Evolutionary conservation across 2,113 vertebrate genomes (phyloP), one percentile per base, ranked within the genome.

Genomic region (Strigops habroptila): DNA sequence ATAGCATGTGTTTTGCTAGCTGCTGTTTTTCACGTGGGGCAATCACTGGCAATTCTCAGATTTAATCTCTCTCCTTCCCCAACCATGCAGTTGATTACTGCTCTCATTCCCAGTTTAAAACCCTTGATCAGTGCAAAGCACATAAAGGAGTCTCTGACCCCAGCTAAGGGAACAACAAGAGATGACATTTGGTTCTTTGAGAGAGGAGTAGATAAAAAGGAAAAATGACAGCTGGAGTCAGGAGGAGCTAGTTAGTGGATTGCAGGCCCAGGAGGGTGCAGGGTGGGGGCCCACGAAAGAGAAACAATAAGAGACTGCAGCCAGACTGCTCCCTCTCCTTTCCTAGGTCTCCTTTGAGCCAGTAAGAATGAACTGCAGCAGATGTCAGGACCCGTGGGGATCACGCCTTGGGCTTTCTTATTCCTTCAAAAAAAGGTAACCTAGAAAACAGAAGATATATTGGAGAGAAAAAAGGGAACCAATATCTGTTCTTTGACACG

Each of bases 211-310:
- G 94, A 95, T 95, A 94, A 96, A 95, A 96, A 97, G 90, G 43
- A 73, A 94, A 97, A 95, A 85, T 91, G 95, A 97, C 93, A 94
- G 94, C 96, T 95, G 88, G 96, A 97, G 95, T 95, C 96, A 94
- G 91, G 88, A 96, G 83, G 83, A 96, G 91, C 96, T 97, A 95
- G 96, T 97, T 97, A 96, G 96, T 48, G 95, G 86, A 96, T 95
- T 95, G 92, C 86, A 82, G 70, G 51, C 96, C 86, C 95, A 94
- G 96, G 92, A 96, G 93, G 94, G 96, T 95, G 96, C 95, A 86
- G 93, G 84, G 95, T 95, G 89, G 86, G 88, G 70, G 94, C 88
- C 90, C 57, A 82, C 7, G 5, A 76, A 96, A 91, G 86, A 95
- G 70, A 94, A 88, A 96, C 79, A 96, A 93, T 73, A 35, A 95